Evolutionary conservation across 2,797 vertebrate genomes (phyloP).

Genomic region (Protonibea diacanthus): DNA sequence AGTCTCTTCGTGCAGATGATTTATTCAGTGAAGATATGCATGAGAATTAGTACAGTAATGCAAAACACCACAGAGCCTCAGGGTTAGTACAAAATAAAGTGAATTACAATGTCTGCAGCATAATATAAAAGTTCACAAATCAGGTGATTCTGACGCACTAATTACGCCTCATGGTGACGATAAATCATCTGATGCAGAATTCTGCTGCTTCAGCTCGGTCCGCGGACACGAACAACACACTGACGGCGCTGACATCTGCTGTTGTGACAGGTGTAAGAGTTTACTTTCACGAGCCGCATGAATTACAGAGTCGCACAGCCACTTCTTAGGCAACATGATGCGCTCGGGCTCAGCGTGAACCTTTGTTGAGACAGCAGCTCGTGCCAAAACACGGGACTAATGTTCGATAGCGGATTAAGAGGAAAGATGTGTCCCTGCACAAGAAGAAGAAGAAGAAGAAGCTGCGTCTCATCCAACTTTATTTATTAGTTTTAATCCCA

Average conservation of each 20-base stretch:
- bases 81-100: not conserved
- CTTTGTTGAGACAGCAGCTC: conserved; percentile 58
- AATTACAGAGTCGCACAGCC: conserved; percentile 25
- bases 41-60: not conserved
- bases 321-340: conserved; percentile 36
- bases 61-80: not conserved
- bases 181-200: conserved; percentile 28
- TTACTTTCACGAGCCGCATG: conserved; percentile 57
- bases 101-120: not conserved
- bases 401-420: conserved; percentile 57
- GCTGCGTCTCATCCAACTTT: conserved; percentile 59
- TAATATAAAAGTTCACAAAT: conserved; percentile 2
- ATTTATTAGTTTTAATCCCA: conserved; percentile 74
- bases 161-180: not conserved
- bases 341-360: conserved; percentile 62
- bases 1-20: too few relatives aligned
- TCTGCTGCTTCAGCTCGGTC: conserved; percentile 3
- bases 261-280: conserved; percentile 66
- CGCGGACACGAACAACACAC: conserved; percentile 3
- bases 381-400: conserved; percentile 50
- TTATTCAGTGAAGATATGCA: not conserved
- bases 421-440: conserved; percentile 38
- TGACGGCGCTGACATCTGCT: conserved; percentile 56
- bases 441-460: conserved; percentile 48
- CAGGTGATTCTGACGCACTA: not conserved